Evolutionary conservation across 2,797 vertebrate species (phyloP).

Genomic region (Typhlichthys subterraneus): DNA sequence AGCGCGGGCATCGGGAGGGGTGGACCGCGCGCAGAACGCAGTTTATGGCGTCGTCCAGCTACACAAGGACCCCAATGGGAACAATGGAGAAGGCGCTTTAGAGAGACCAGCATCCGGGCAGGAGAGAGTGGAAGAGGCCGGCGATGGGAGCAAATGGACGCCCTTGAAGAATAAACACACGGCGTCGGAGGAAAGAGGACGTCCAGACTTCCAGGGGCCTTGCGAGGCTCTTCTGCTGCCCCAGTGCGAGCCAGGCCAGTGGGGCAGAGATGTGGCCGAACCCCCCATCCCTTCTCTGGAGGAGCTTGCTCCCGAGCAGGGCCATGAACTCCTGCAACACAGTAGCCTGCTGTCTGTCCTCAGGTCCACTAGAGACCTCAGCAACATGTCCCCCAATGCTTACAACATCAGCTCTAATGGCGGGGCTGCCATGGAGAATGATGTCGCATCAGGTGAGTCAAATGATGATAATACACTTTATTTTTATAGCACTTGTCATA

Average conservation of each 20-base stretch:
- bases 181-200: conserved; percentile 66
- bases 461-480: no score
- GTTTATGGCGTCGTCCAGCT: background rate
- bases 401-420: conserved; percentile 80
- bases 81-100: conserved; percentile 39
- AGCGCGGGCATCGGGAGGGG: conserved; percentile 14
- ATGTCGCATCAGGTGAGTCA: conserved; percentile 90
- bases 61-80: conserved; percentile 27
- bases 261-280: conserved; percentile 49
- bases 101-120: conserved; percentile 37
- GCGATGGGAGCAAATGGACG: conserved; percentile 62
- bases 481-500: no score
- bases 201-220: conserved; percentile 74
- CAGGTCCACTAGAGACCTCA: conserved; percentile 82
- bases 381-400: conserved; percentile 81
- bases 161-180: conserved; percentile 40
- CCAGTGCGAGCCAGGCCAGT: conserved; percentile 45
- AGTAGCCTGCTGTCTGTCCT: conserved; percentile 90
- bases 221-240: conserved; percentile 60
- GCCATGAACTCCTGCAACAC: conserved; percentile 84
- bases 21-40: conserved; percentile 13
- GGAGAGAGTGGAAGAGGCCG: conserved; percentile 73
- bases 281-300: conserved; percentile 72
- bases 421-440: conserved; percentile 85
- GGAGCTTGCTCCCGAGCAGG: conserved; percentile 82